Base-by-base conservation (phyloP, 2,113 vertebrate species). In the Microcebus murinus region DNA sequence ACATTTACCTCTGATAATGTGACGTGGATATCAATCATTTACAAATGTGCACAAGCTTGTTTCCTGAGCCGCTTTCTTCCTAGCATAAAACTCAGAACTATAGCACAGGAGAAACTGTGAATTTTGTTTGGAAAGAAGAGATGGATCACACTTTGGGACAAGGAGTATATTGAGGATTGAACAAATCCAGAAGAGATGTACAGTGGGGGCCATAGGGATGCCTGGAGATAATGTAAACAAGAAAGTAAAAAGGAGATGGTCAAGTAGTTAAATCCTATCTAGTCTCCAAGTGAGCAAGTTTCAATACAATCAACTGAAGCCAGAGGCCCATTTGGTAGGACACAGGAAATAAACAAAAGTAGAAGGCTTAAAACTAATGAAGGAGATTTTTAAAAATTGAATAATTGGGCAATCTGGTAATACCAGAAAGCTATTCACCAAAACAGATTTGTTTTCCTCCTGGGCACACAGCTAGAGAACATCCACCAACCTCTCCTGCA, bases 361-460 rank as follows among this genome's bases (percentile, higher is more conserved):
- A 71, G 90, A 74, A 94, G 39, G 6, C 59, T 87, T 90, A 87
- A 77, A 88, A 81, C 65, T 87, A 96, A 90, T 34, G n/a, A 36
- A 8, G 14, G 8, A 71, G 12, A 42, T 31, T 81, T 83, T 36
- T 80, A 29, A 63, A 63, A 63, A 63, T 29, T 63, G 5, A 63
- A 29, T 71, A 95, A 86, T 18, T 77, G 27, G 25, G 88, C 83
- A 92, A 92, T 70, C 36, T 85, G 4, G 6, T 5, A 65, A 91
- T 57, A 92, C 17, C 23, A 52, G 27, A 63, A 50, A 96, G 34
- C 48, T 59, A 57, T 6, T 83, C 42, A 79, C 18, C 11, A 15
- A 92, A 65, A 94, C 11, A 65, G 8, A 83, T 57, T 85, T 17
- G n/a, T 91, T 59, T 73, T 23, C 55, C 36, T 95, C 59, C 61